Evolutionary conservation across 2,797 vertebrate species (phyloP).

Genomic region (Crocodylus rhombifer): DNA sequence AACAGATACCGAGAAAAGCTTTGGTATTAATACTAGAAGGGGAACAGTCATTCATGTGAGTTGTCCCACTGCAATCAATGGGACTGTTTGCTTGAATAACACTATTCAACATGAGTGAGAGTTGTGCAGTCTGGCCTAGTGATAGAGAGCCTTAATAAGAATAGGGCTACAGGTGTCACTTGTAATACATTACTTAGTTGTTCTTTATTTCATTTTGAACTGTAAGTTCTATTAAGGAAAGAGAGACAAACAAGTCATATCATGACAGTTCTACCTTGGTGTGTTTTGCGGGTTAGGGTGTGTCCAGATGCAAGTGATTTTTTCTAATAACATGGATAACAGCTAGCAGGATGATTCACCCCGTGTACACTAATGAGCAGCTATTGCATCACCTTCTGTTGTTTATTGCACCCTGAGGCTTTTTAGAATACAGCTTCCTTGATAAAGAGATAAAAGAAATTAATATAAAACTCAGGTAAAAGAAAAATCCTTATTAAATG

Average conservation of each 20-base stretch:
- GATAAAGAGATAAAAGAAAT: conserved; percentile 83
- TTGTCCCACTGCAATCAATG: neutral
- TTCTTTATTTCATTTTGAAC: neutral
- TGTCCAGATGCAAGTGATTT: conserved; percentile 63
- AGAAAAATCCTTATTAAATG: conserved; percentile 73
- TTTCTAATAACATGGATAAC: conserved; percentile 73
- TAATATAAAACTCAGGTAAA: conserved; percentile 76
- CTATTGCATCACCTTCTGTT: conserved; percentile 78
- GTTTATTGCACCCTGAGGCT: conserved; percentile 80
- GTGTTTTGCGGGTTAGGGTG: conserved; percentile 24
- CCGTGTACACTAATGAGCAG: conserved; percentile 68
- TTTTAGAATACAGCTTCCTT: conserved; percentile 79
- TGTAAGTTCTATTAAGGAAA: conserved; percentile 8
- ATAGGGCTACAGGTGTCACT: neutral
- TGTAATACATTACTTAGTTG: neutral
- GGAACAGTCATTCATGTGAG: fast-evolving
- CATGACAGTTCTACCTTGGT: conserved; percentile 5
- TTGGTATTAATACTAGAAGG: conserved; percentile 7
- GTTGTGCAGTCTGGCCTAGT: conserved; percentile 1
- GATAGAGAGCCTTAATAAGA: neutral
- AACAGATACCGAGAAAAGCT: neutral
- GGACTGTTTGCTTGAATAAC: neutral
- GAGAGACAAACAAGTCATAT: conserved; percentile 12
- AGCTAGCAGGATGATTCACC: conserved; percentile 72
- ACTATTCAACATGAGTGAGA: neutral